Conservation (phyloP, 35 echinoderm and acorn worm genomes). For the Ophiothrix spiculata region DNA sequence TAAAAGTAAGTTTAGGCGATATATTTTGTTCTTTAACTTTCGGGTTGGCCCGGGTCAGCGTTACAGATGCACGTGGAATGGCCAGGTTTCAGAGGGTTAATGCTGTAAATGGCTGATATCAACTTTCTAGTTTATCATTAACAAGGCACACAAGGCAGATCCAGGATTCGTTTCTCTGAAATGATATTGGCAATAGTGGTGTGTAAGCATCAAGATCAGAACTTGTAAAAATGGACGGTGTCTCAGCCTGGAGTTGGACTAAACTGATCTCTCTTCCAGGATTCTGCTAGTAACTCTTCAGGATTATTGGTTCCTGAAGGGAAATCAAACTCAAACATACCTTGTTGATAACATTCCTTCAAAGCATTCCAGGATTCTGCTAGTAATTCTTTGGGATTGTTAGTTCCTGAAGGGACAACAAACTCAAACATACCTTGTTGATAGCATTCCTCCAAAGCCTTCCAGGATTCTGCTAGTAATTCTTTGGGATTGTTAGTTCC, state of each 20-base stretch:
- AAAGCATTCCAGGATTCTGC: constrained; percentile 31
- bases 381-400: constrained; percentile 13
- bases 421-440: constrained; percentile 18
- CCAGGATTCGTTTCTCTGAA: neutral
- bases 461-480: constrained; percentile 29
- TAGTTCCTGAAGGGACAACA: constrained; percentile 20
- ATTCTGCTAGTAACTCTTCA: constrained; percentile 12
- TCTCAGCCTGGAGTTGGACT: no score
- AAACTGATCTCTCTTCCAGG: no score
- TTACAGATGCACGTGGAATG: no score
- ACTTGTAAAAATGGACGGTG: no score
- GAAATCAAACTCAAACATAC: constrained; percentile 1
- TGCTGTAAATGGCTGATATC: neutral
- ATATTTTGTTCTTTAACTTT: no score
- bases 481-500: constrained; percentile 27
- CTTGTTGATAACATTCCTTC: constrained; percentile 29
- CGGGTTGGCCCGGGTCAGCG: no score
- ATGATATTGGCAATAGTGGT: no score
- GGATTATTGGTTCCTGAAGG: constrained; percentile 13
- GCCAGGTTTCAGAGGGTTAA: neutral
- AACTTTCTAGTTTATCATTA: neutral
- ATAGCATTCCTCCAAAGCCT: constrained; percentile 29
- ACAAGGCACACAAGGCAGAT: neutral
- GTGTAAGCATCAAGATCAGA: no score
- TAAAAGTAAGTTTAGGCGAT: no score